phyloP scores from a whole-genome alignment of 2,888 invertebrate genomes.

The Thymelicus lineola region DNA sequence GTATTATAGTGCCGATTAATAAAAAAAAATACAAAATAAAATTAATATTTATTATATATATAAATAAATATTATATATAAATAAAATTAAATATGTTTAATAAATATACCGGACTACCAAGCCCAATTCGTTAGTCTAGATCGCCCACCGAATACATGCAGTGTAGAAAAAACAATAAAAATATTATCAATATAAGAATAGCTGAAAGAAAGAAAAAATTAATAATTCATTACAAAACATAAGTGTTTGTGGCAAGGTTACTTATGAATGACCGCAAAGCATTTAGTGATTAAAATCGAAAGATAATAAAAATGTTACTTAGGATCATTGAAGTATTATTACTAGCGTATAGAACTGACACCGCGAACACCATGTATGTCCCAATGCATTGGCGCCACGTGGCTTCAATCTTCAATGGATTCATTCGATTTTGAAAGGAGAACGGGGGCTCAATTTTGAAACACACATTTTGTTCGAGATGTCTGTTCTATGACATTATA shows the following conservation, averaged over 20 bases:
- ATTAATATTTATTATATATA: neutral
- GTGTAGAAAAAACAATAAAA: constrained; percentile 20
- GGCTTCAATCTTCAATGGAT: too few species aligned
- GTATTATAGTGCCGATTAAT: neutral
- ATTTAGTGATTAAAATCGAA: neutral
- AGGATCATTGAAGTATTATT: too few species aligned
- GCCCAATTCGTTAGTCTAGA: constrained; percentile 42
- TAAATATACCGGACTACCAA: constrained; percentile 27
- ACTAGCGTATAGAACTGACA: too few species aligned
- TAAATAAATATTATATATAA: neutral
- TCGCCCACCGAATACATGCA: constrained; percentile 43
- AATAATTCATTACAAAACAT: constrained; percentile 10
- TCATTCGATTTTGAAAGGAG: too few species aligned
- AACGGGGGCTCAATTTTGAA: too few species aligned
- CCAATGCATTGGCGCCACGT: too few species aligned
- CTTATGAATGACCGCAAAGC: neutral
- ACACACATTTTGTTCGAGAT: too few species aligned
- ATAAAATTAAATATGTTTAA: constrained; percentile 15
- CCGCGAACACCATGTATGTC: too few species aligned
- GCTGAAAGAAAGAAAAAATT: constrained; percentile 23
- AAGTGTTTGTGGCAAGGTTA: neutral
- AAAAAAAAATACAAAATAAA: neutral
- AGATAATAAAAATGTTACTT: too few species aligned
- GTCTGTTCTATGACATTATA: too few species aligned
- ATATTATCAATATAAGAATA: constrained; percentile 13